Percentiles rank a stretch among this genome's conserved stretches.
phyloP scores from a whole-genome alignment of 2,797 vertebrate species.

The Philypnodon macrostomus region DNA sequence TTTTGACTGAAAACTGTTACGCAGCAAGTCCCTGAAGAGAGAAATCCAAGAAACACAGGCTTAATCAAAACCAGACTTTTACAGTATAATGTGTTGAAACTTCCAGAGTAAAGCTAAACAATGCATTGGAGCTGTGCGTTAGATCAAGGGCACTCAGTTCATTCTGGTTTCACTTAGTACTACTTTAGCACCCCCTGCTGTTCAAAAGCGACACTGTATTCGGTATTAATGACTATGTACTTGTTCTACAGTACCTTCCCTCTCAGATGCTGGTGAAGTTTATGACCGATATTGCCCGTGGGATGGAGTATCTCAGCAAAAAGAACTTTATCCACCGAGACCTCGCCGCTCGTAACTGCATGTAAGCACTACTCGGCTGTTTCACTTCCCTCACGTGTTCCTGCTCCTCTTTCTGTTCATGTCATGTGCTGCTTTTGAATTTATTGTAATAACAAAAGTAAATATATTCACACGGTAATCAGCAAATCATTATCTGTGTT shows the following conservation, averaged over 20 bases:
- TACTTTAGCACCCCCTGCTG: slow-evolving; percentile 57
- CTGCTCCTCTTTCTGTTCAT: slow-evolving; percentile 10
- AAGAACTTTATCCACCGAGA: slow-evolving; percentile 92
- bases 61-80: slow-evolving; percentile 60
- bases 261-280: slow-evolving; percentile 90
- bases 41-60: slow-evolving; percentile 31
- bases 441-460: too few relatives aligned
- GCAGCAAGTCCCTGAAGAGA: slow-evolving; percentile 35
- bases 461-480: too few relatives aligned
- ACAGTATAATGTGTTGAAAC: slow-evolving; percentile 45
- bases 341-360: slow-evolving; percentile 91
- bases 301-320: slow-evolving; percentile 89
- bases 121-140: slow-evolving; percentile 28
- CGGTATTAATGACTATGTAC: slow-evolving; percentile 21
- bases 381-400: slow-evolving; percentile 32
- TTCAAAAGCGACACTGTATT: slow-evolving; percentile 24
- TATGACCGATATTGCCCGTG: slow-evolving; percentile 88
- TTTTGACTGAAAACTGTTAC: slow-evolving; percentile 25
- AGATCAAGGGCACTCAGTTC: slow-evolving; percentile 18
- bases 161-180: not conserved
- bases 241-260: slow-evolving; percentile 80
- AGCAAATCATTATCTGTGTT: too few relatives aligned
- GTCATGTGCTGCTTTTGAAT: not conserved
- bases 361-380: slow-evolving; percentile 75
- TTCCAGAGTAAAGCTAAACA: slow-evolving; percentile 22